Conservation (phyloP, 2,797 vertebrate species). For the Glyptemys insculpta region DNA sequence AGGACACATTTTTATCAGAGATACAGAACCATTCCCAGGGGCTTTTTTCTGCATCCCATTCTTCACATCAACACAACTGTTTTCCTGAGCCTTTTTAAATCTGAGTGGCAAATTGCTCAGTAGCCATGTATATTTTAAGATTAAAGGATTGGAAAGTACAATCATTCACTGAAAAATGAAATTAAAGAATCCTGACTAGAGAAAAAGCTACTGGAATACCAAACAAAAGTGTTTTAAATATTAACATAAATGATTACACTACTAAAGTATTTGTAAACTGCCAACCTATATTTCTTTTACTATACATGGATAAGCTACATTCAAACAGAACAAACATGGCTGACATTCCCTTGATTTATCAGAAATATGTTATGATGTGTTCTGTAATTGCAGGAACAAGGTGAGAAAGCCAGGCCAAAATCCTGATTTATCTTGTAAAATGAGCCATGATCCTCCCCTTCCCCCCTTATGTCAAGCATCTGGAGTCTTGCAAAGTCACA, state of each 20-base stretch:
- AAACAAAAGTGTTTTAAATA: not conserved
- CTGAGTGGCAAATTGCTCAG: constrained; percentile 45
- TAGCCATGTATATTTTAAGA: constrained; percentile 44
- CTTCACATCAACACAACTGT: constrained; percentile 49
- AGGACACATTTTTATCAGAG: constrained; percentile 15
- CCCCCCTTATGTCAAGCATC: not conserved
- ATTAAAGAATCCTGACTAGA: not conserved
- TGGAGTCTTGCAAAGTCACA: not conserved
- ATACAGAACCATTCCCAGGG: constrained; percentile 18
- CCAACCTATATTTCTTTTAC: not conserved
- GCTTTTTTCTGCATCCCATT: rapidly evolving
- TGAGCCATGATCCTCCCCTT: not conserved
- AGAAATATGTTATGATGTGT: not conserved
- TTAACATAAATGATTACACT: not conserved
- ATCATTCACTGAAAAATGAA: not conserved
- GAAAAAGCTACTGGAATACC: not conserved
- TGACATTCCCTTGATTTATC: not conserved
- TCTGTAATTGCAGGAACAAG: not conserved
- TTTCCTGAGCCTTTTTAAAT: constrained; percentile 43
- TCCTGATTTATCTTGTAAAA: not conserved
- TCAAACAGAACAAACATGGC: rapidly evolving
- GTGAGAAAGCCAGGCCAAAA: not conserved
- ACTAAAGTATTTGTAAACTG: not conserved
- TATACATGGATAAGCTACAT: not conserved
- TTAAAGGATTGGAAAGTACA: not conserved